These are phyloP conservation scores for Leptestheria dahalacensis DNA, from an alignment of 1,140 invertebrate species.

Conservation along the genomic window DNA sequence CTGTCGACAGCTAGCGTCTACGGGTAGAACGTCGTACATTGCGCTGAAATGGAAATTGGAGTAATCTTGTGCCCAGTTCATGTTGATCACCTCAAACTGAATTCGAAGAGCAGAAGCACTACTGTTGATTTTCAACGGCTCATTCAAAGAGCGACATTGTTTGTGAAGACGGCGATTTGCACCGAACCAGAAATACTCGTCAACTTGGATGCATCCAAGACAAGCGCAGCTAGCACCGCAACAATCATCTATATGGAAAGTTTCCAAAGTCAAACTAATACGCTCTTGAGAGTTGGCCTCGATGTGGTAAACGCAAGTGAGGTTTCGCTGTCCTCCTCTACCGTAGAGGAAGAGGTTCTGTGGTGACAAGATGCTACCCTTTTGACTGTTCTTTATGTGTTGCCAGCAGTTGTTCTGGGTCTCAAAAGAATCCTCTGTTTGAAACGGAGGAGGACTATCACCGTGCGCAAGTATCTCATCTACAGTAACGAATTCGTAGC, in stretches of 20 bases:
- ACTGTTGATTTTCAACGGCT: not conserved
- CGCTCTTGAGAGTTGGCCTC: conserved; percentile 16
- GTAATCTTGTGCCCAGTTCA: conserved; percentile 13
- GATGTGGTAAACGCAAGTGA: conserved; percentile 22
- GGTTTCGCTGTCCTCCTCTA: conserved; percentile 19
- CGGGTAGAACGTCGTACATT: conserved; percentile 1
- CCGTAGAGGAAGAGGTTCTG: conserved; percentile 24
- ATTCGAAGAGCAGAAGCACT: conserved; percentile 1
- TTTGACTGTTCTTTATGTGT: conserved; percentile 12
- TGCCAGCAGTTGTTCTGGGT: not conserved
- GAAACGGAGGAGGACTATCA: too few relatives aligned
- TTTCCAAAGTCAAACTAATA: conserved; percentile 9
- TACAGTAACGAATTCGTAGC: conserved; percentile 6
- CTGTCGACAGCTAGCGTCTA: not conserved
- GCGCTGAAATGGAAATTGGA: conserved; percentile 10
- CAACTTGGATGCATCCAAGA: not conserved
- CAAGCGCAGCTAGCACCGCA: not conserved
- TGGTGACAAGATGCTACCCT: conserved; percentile 19
- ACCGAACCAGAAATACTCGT: conserved; percentile 2
- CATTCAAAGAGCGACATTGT: conserved; percentile 1
- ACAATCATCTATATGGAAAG: not conserved
- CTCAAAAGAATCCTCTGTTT: not conserved
- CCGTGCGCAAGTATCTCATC: not conserved
- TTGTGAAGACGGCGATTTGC: not conserved
- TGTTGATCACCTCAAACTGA: conserved; percentile 4